These are phyloP conservation scores for Lycaena phlaeas DNA, from an alignment of 2,888 invertebrate species.

Conservation along the genomic window DNA sequence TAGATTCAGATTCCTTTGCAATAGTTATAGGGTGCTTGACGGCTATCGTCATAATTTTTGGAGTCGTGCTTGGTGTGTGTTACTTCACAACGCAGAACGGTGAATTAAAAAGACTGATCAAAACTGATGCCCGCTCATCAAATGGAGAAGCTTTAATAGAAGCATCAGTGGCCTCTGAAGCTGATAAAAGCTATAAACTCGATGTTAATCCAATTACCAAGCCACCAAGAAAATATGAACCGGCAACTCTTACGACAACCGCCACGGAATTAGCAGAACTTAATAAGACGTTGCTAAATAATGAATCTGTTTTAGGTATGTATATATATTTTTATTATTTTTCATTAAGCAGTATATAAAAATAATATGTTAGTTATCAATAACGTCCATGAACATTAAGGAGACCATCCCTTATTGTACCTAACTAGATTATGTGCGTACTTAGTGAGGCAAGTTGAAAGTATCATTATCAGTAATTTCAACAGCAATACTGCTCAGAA, in stretches of 20 bases:
- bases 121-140: conserved; percentile 73
- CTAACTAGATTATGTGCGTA: no score
- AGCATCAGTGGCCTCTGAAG: conserved; percentile 81
- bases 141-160: conserved; percentile 80
- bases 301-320: conserved; percentile 82
- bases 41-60: conserved; percentile 60
- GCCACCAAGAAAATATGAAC: conserved; percentile 82
- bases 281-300: conserved; percentile 83
- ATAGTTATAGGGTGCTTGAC: conserved; percentile 63
- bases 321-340: no score
- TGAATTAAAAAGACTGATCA: conserved; percentile 73
- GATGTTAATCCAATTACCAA: conserved; percentile 88
- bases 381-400: no score
- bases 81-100: conserved; percentile 68
- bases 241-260: conserved; percentile 75
- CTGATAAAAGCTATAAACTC: conserved; percentile 84
- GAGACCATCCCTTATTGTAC: no score
- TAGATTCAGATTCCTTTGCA: conserved; percentile 66
- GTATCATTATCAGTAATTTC: no score
- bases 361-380: no score
- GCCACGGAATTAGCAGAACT: conserved; percentile 87
- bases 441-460: no score
- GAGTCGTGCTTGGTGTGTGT: conserved; percentile 61
- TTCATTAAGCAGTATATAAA: no score
- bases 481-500: no score